Base-by-base conservation (phyloP, 1,140 invertebrate species). In the Meloidogyne chitwoodi region DNA sequence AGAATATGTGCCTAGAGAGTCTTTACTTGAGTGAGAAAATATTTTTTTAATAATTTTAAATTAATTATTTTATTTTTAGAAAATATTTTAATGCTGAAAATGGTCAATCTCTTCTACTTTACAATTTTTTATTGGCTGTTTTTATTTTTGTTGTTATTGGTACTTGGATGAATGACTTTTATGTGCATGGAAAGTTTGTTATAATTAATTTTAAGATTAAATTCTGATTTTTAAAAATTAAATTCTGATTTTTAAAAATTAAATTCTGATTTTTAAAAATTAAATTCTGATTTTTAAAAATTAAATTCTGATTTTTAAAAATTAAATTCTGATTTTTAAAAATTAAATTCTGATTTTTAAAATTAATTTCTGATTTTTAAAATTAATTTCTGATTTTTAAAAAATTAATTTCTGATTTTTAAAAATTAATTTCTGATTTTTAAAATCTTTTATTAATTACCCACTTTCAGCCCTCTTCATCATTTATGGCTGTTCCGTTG, bases 401-500 rank as follows among this genome's bases (percentile, higher is more conserved):
- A 68, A 31, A 68, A 2, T 11, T 29, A 12, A 68, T 11, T 44
- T 22, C 38, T 34, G 22, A 68, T 41, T 31, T 68, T 24, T 12
- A 26, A 27, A 27, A 2, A 6, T 27, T 10, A 22, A 34, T 14
- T 41, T 41, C 10, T 41, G 11, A 19, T 68, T 69, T 31, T 19
- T 69, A 12, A 31, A 22, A 6, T 14, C 8, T 19, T 24, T 2
- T 8, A 68, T 31, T 29, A 14, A 24, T 19, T 44, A 19, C 38
- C 14, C 24, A 14, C 31, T 65, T 68, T 75, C 26, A 73, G 41
- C 16, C 72, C 38, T 2, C 5, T 80, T 10, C 48, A 78, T 48
- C 62, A 81, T 38, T 61, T 80, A 6, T 87, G 84, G 84, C 75
- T 86, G 0, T 81, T 86, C 26, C 76, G 73, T 27, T 86, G 84